These are phyloP conservation scores for Anableps anableps DNA, from an alignment of 2,797 vertebrate genomes.

Conservation along the genomic window DNA sequence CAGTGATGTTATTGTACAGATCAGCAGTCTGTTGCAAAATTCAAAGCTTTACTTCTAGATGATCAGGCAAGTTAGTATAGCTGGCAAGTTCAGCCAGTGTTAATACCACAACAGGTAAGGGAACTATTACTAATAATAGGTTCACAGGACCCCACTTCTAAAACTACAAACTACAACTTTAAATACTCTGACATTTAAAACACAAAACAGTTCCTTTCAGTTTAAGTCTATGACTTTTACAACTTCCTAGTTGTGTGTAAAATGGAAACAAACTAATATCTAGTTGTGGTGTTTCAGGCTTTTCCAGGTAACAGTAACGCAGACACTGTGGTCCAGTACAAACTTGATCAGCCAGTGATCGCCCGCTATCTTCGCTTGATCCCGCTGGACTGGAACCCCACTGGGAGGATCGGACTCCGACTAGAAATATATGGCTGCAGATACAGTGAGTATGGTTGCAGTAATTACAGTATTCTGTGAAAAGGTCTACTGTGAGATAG, in stretches of 20 bases:
- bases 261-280: neutral
- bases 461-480: neutral
- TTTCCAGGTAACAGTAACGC: constrained; percentile 92
- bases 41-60: neutral
- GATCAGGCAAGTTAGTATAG: no score
- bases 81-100: no score
- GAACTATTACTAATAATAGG: no score
- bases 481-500: neutral
- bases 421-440: constrained; percentile 92
- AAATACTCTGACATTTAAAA: no score
- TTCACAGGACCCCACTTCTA: no score
- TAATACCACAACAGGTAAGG: no score
- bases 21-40: neutral
- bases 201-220: no score
- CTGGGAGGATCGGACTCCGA: constrained; percentile 88
- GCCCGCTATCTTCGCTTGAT: constrained; percentile 89
- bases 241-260: neutral
- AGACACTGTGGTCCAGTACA: constrained; percentile 91
- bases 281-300: constrained; percentile 73
- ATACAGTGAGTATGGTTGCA: constrained; percentile 87
- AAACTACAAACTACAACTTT: no score
- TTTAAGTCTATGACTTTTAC: neutral
- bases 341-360: constrained; percentile 86
- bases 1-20: no score
- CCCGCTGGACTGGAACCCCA: constrained; percentile 88